Conservation (phyloP, 2,113 vertebrate genomes). For the Pollimyrus isidori region DNA sequence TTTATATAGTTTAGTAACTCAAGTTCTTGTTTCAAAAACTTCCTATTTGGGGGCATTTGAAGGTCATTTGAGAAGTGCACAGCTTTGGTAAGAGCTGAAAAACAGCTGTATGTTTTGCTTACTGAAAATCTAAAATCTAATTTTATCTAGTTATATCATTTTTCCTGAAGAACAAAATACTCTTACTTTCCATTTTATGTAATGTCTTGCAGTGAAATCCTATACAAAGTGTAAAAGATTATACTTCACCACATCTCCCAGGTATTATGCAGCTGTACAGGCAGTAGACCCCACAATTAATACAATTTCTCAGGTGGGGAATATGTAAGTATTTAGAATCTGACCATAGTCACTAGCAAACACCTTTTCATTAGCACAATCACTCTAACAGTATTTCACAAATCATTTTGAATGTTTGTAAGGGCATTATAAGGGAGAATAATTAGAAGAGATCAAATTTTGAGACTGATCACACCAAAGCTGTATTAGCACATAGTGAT, state of each 20-base stretch:
- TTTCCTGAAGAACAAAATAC: background rate
- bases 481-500: background rate
- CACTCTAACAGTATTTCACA: background rate
- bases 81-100: background rate
- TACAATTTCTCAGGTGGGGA: background rate
- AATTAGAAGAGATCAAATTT: background rate
- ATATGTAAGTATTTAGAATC: background rate
- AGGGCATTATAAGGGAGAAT: background rate
- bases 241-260: background rate
- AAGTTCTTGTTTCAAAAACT: background rate
- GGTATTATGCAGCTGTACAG: background rate
- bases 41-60: background rate
- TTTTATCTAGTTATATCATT: background rate
- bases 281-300: background rate
- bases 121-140: background rate
- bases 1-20: background rate
- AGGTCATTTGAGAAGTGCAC: background rate
- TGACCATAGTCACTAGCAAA: background rate
- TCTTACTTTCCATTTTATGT: background rate
- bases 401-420: background rate
- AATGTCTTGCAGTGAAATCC: background rate
- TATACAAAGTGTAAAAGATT: background rate
- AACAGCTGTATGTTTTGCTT: background rate
- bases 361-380: background rate
- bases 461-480: background rate